These are phyloP conservation scores for Nemapogon koenigi DNA, from an alignment of 2,888 invertebrate species.

Conservation along the genomic window DNA sequence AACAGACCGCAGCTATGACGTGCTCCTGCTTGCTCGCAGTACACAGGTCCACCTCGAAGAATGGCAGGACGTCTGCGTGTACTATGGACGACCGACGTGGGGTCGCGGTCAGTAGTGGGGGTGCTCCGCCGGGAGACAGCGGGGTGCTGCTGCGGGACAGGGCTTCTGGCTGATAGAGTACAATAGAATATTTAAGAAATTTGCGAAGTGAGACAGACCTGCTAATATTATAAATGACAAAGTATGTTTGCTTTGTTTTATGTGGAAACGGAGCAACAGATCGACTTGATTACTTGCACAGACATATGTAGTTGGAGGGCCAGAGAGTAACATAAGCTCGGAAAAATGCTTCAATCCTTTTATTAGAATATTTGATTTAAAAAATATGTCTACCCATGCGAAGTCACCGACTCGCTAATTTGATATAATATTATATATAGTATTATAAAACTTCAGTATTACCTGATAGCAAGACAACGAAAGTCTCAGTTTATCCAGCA, in stretches of 20 bases:
- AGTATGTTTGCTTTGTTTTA: background rate
- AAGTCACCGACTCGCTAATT: too few species aligned
- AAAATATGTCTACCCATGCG: too few species aligned
- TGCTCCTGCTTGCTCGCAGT: slow-evolving; percentile 90
- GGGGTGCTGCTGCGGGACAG: slow-evolving; percentile 85
- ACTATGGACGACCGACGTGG: slow-evolving; percentile 37
- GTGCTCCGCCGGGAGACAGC: slow-evolving; percentile 71
- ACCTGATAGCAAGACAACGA: slow-evolving; percentile 85
- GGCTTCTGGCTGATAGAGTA: slow-evolving; percentile 77
- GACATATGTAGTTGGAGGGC: too few species aligned
- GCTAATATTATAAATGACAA: background rate
- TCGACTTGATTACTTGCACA: too few species aligned
- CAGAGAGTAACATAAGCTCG: too few species aligned
- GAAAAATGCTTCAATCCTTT: too few species aligned
- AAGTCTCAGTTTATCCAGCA: slow-evolving; percentile 79
- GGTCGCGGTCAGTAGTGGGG: slow-evolving; percentile 40
- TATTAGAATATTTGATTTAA: too few species aligned
- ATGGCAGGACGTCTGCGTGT: slow-evolving; percentile 71
- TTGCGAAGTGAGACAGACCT: background rate
- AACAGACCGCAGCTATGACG: slow-evolving; percentile 81
- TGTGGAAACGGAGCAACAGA: too few species aligned
- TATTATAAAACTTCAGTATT: too few species aligned
- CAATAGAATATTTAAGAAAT: slow-evolving; percentile 3
- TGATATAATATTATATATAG: too few species aligned
- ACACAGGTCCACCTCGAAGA: slow-evolving; percentile 83